Percentiles rank a stretch among this genome's conserved stretches.
Evolutionary conservation across 2,888 invertebrate species (phyloP).

Genomic region (Amphipyra berbera): DNA sequence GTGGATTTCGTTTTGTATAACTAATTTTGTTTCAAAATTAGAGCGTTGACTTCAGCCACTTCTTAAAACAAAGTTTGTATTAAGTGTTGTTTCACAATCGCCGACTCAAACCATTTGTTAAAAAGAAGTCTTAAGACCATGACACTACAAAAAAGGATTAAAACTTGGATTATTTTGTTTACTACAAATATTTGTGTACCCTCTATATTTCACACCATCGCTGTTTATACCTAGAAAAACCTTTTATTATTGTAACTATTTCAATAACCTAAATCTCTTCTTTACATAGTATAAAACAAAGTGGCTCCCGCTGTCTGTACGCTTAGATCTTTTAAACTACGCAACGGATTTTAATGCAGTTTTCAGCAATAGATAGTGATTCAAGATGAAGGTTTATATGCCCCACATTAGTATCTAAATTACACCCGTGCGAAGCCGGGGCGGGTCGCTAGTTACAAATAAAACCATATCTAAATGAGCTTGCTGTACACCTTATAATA

Average conservation of each 20-base stretch:
- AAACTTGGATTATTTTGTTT: not conserved
- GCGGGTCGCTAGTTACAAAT: no score
- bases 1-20: constrained; percentile 7
- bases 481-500: not conserved
- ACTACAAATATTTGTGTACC: not conserved
- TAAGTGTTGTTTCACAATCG: not conserved
- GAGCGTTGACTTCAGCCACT: constrained; percentile 10
- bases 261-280: not conserved
- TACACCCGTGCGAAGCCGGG: no score
- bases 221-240: not conserved
- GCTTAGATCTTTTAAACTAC: no score
- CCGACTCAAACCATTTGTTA: not conserved
- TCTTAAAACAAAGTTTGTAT: not conserved
- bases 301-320: no score
- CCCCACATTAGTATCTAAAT: no score
- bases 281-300: no score
- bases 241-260: not conserved
- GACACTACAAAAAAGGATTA: not conserved
- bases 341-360: no score
- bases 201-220: not conserved
- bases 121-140: not conserved
- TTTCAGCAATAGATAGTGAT: no score
- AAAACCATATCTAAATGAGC: no score
- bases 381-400: no score
- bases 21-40: constrained; percentile 21